phyloP scores from a whole-genome alignment of 2,113 vertebrate genomes.

The Sprattus sprattus region DNA sequence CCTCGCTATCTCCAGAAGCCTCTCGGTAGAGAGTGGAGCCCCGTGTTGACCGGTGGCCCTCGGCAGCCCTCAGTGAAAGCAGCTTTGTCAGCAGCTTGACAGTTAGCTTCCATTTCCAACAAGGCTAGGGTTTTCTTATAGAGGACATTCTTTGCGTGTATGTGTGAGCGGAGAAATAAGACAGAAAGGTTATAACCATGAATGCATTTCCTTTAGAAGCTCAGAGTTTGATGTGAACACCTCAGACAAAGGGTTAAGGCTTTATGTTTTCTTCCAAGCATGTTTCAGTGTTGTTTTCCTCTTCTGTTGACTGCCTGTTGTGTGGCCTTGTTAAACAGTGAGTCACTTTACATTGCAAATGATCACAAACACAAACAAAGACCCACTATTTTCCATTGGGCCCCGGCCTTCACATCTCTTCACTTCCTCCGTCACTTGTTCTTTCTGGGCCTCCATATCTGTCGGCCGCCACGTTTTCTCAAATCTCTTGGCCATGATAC shows the following conservation, averaged over 20 bases:
- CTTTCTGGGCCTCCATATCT: neutral
- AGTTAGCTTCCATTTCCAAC: constrained; percentile 37
- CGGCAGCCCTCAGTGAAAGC: constrained; percentile 29
- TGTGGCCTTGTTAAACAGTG: neutral
- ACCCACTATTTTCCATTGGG: neutral
- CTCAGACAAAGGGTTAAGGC: neutral
- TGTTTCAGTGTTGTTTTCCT: neutral
- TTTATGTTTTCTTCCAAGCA: neutral
- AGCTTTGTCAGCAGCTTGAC: constrained; percentile 22
- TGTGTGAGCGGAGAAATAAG: neutral
- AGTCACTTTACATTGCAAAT: neutral
- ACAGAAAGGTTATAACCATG: neutral
- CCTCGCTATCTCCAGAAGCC: constrained; percentile 58
- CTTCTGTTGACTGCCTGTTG: neutral
- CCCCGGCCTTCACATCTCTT: neutral
- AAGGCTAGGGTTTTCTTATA: constrained; percentile 23
- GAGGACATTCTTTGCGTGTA: neutral
- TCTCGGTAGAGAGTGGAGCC: constrained; percentile 61
- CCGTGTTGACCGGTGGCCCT: constrained; percentile 55
- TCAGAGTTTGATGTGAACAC: neutral
- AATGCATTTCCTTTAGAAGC: neutral
- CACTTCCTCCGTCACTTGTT: neutral
- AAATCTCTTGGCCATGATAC: neutral
- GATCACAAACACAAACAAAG: neutral
- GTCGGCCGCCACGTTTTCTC: neutral